Percentiles rank a stretch among this genome's conserved stretches.
These are phyloP conservation scores for Carterocephalus palaemon DNA, from an alignment of 2,888 invertebrate genomes.

Conservation along the genomic window DNA sequence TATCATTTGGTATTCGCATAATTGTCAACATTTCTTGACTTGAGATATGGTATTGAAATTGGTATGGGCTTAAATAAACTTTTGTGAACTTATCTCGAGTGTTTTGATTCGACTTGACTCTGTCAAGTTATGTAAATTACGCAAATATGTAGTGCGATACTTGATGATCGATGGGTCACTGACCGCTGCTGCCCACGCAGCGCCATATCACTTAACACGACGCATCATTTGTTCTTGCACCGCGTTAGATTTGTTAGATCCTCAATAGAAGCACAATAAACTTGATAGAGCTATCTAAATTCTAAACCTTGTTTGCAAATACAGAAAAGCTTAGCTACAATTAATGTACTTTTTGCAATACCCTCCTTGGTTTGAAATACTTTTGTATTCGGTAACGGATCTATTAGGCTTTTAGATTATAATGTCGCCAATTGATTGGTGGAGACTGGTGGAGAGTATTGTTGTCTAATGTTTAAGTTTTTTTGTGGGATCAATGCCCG, in stretches of 20 bases:
- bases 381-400: constrained; percentile 51
- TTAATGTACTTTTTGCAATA: constrained; percentile 24
- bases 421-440: constrained; percentile 56
- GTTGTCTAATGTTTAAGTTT: constrained; percentile 50
- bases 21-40: no score
- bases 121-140: constrained; percentile 76
- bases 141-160: constrained; percentile 63
- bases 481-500: constrained; percentile 61
- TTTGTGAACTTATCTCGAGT: constrained; percentile 62
- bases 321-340: constrained; percentile 19
- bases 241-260: no score
- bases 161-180: constrained; percentile 65
- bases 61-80: constrained; percentile 53
- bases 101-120: constrained; percentile 62
- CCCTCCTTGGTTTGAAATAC: constrained; percentile 29
- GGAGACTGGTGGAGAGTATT: constrained; percentile 57
- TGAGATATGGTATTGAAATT: constrained; percentile 31
- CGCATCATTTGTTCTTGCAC: no score
- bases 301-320: neutral
- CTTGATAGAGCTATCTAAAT: constrained; percentile 38
- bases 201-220: no score
- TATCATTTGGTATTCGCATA: no score
- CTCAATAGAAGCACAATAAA: constrained; percentile 38
- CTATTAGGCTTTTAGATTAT: constrained; percentile 36
- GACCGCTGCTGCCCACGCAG: constrained; percentile 64